Conservation (phyloP, 2,888 invertebrate genomes). For the Tetropium fuscum region DNA sequence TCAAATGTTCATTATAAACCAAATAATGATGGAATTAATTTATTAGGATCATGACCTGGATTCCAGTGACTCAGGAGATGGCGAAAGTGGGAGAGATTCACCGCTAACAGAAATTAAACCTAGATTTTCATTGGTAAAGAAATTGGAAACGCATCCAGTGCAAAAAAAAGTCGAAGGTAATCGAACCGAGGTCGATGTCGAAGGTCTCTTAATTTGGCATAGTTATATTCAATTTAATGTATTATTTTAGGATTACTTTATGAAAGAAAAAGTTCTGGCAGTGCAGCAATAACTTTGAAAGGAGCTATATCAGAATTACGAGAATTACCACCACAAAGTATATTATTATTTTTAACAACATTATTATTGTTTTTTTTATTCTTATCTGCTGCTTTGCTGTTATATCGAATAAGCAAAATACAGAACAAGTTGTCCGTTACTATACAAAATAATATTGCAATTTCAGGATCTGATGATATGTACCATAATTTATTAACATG, state of each 20-base stretch:
- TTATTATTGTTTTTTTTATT: conserved; percentile 70
- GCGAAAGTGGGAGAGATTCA: conserved; percentile 56
- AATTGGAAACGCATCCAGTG: conserved; percentile 37
- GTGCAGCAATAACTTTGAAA: conserved; percentile 46
- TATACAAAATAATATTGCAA: conserved; percentile 35
- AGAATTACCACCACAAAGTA: conserved; percentile 66
- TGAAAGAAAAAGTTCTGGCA: conserved; percentile 43
- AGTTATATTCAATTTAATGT: too few relatives aligned
- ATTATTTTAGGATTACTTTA: conserved; percentile 39
- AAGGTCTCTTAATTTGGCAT: too few relatives aligned
- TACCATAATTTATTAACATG: conserved; percentile 78
- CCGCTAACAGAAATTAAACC: conserved; percentile 47
- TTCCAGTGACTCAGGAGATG: conserved; percentile 59
- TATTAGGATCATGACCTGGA: conserved; percentile 54
- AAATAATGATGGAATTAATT: too few relatives aligned
- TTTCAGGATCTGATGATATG: conserved; percentile 66
- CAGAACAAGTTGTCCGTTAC: conserved; percentile 56
- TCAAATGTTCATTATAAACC: too few relatives aligned
- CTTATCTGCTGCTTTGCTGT: conserved; percentile 70
- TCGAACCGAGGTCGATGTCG: too few relatives aligned
- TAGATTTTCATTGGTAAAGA: conserved; percentile 40
- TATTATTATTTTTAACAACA: conserved; percentile 69
- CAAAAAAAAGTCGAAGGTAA: conserved; percentile 43
- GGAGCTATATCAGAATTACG: conserved; percentile 53
- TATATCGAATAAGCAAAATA: conserved; percentile 70